Conservation (phyloP, 2,113 vertebrate species). For the Periophthalmus modestus region DNA sequence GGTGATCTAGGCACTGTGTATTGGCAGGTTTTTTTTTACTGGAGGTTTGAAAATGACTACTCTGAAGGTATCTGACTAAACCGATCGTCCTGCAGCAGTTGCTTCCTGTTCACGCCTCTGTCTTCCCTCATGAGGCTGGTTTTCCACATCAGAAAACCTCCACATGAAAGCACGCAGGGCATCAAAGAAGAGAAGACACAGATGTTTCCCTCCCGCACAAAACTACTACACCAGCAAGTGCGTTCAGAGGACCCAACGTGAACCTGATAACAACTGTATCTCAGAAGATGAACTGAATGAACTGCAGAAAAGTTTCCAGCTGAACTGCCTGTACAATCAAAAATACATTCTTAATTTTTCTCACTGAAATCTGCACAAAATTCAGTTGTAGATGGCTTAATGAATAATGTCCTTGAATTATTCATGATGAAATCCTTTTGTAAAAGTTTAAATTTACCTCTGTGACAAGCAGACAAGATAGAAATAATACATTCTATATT, state of each 20-base stretch:
- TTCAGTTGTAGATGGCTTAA: neutral
- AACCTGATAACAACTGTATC: conserved; percentile 5
- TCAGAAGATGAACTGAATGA: conserved; percentile 2
- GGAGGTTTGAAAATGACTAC: neutral
- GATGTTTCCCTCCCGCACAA: conserved; percentile 56
- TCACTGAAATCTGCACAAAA: neutral
- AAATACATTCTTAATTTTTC: neutral
- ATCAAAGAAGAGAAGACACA: conserved; percentile 43
- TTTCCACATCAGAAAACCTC: conserved; percentile 51
- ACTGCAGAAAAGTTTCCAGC: conserved; percentile 19
- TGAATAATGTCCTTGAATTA: neutral
- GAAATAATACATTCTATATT: neutral
- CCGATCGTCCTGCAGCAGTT: conserved; percentile 26
- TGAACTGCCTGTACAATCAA: neutral
- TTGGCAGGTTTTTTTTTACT: neutral
- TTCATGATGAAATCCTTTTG: conserved; percentile 2
- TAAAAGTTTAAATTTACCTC: conserved; percentile 1
- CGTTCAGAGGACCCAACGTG: conserved; percentile 20
- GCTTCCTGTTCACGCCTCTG: conserved; percentile 31
- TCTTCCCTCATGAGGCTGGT: conserved; percentile 30
- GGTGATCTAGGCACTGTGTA: neutral
- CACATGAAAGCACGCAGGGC: conserved; percentile 38
- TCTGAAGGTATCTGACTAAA: neutral
- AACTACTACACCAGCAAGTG: conserved; percentile 30
- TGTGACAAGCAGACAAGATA: neutral